A percentile compares a stretch with the other conserved stretches of the same genome.
phyloP scores from a whole-genome alignment of 2,888 invertebrate genomes.

The Amiota mariae region DNA sequence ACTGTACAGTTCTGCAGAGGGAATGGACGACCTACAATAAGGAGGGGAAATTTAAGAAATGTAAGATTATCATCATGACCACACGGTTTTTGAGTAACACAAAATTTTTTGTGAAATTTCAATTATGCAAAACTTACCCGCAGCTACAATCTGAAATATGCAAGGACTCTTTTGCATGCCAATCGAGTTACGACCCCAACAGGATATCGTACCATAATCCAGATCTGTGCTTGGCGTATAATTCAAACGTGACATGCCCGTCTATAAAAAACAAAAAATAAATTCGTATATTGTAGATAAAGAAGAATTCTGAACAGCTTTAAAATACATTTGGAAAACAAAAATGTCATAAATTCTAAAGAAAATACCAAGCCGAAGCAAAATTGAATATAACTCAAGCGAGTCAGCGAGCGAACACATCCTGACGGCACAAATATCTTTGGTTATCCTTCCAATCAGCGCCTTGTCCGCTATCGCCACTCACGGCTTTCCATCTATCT shows the following conservation, averaged over 20 bases:
- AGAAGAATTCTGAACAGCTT: neutral
- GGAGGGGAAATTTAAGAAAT: no score
- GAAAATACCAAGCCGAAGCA: neutral
- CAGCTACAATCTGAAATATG: constrained; percentile 88
- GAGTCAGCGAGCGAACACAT: neutral
- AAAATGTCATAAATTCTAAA: constrained; percentile 22
- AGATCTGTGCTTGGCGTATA: constrained; percentile 90
- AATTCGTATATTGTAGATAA: constrained; percentile 9
- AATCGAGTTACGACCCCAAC: constrained; percentile 88
- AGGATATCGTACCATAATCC: constrained; percentile 91
- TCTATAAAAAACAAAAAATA: constrained; percentile 58
- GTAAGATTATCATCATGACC: neutral
- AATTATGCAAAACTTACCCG: constrained; percentile 76
- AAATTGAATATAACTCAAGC: neutral
- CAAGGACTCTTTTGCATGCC: constrained; percentile 89
- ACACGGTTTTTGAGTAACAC: neutral
- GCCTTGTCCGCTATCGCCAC: neutral
- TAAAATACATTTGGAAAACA: constrained; percentile 7
- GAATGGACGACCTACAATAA: constrained; percentile 84
- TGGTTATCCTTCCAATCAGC: constrained; percentile 8
- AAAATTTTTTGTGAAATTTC: neutral
- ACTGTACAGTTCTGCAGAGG: constrained; percentile 91
- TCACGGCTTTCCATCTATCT: neutral
- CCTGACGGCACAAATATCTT: constrained; percentile 1
- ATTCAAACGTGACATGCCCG: constrained; percentile 78